phyloP scores from a whole-genome alignment of 2,113 vertebrate species.

The Callipepla californica region DNA sequence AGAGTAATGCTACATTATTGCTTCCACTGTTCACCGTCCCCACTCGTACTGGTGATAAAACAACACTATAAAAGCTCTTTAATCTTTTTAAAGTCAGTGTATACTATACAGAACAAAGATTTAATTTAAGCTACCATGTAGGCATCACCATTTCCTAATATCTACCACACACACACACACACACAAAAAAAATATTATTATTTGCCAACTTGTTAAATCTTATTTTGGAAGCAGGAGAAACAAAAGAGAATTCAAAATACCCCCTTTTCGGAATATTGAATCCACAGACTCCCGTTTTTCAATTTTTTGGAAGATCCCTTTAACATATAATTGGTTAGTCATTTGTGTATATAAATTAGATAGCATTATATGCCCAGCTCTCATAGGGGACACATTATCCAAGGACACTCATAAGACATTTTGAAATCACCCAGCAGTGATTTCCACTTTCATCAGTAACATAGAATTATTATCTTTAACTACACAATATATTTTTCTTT shows the following conservation, averaged over 20 bases:
- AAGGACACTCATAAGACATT: neutral
- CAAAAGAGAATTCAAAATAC: neutral
- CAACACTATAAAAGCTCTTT: neutral
- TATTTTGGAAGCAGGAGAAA: neutral
- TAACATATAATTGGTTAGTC: neutral
- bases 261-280: neutral
- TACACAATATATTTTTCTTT: neutral
- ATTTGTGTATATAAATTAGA: neutral
- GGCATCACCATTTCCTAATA: neutral
- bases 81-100: neutral
- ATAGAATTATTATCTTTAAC: neutral
- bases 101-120: neutral
- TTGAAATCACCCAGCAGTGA: neutral
- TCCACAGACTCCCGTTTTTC: neutral
- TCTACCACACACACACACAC: neutral
- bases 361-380: rapidly evolving
- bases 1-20: neutral
- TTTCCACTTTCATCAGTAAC: neutral
- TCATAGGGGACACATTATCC: neutral
- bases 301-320: neutral
- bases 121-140: neutral
- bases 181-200: neutral
- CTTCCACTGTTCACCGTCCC: neutral
- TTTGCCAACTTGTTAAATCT: neutral
- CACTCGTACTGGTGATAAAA: neutral